phyloP scores from a whole-genome alignment of 2,113 vertebrate genomes.

The Ardeotis arabs region DNA sequence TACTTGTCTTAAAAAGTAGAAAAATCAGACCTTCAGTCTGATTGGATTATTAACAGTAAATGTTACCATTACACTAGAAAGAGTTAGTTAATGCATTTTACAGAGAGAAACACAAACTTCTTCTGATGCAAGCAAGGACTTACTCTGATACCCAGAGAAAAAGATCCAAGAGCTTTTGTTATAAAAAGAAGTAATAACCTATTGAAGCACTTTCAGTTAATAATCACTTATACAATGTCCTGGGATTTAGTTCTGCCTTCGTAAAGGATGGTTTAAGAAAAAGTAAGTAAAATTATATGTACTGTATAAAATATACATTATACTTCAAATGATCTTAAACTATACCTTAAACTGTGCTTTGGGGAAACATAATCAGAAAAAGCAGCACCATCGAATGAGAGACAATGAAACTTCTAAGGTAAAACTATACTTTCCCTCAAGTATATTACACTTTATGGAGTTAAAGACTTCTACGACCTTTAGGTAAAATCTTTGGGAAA shows the following conservation, averaged over 20 bases:
- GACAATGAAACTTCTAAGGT: constrained; percentile 19
- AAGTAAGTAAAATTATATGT: constrained; percentile 58
- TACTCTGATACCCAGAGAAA: neutral
- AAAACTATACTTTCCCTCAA: constrained; percentile 43
- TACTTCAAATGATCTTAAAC: constrained; percentile 54
- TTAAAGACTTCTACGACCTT: constrained; percentile 28
- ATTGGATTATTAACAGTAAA: neutral
- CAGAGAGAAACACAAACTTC: neutral
- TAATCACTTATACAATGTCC: neutral
- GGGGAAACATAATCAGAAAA: constrained; percentile 54
- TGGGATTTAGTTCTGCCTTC: constrained; percentile 49
- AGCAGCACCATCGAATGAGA: neutral
- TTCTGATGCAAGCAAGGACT: neutral
- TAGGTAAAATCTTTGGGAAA: neutral
- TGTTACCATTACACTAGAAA: neutral
- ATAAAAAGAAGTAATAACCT: neutral
- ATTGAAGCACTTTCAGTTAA: constrained; percentile 9
- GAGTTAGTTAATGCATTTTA: neutral
- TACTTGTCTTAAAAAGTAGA: neutral
- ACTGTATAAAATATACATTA: constrained; percentile 46
- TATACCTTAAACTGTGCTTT: constrained; percentile 57
- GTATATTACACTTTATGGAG: constrained; percentile 32
- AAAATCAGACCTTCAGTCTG: neutral
- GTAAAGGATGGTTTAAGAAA: constrained; percentile 36
- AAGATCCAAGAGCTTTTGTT: neutral